These are phyloP conservation scores for Catostylus mosaicus DNA, from an alignment of 30 jellyfish, hydroid and myxozoan species.

Conservation along the genomic window DNA sequence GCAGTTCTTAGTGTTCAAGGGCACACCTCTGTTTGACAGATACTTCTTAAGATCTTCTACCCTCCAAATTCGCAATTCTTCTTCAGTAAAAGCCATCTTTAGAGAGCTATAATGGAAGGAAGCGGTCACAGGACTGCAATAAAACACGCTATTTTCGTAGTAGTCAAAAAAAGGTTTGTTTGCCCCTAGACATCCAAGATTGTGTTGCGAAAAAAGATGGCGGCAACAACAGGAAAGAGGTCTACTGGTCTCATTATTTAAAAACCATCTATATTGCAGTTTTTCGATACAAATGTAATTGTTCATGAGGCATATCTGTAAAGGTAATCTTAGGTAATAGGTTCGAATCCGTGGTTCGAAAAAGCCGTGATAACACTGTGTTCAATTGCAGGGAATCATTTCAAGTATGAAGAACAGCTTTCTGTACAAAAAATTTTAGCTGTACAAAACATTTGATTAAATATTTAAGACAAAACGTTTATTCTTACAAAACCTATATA, in stretches of 20 bases:
- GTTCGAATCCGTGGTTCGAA: too few species aligned
- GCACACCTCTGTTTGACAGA: slow-evolving; percentile 40
- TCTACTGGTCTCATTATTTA: background rate
- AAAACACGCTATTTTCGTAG: background rate
- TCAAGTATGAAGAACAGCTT: too few species aligned
- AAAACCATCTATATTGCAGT: too few species aligned
- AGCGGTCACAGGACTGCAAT: slow-evolving; percentile 11
- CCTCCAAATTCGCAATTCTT: slow-evolving; percentile 21
- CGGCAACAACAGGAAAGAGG: slow-evolving; percentile 21
- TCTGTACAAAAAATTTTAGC: too few species aligned
- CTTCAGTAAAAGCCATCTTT: slow-evolving; percentile 26
- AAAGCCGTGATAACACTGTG: too few species aligned
- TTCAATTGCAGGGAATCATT: too few species aligned
- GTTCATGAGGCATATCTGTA: too few species aligned
- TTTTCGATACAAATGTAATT: too few species aligned
- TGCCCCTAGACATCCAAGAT: slow-evolving; percentile 27
- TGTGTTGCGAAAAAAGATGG: slow-evolving; percentile 19
- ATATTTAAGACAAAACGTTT: too few species aligned
- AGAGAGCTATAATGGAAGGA: slow-evolving; percentile 2
- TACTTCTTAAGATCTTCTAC: slow-evolving; percentile 29
- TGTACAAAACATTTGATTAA: too few species aligned
- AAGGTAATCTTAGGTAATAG: too few species aligned
- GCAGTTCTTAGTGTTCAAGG: slow-evolving; percentile 15
- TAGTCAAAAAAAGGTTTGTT: background rate
- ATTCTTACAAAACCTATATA: too few species aligned